Conservation (phyloP, 2,888 invertebrate species). For the Heliconius sara region DNA sequence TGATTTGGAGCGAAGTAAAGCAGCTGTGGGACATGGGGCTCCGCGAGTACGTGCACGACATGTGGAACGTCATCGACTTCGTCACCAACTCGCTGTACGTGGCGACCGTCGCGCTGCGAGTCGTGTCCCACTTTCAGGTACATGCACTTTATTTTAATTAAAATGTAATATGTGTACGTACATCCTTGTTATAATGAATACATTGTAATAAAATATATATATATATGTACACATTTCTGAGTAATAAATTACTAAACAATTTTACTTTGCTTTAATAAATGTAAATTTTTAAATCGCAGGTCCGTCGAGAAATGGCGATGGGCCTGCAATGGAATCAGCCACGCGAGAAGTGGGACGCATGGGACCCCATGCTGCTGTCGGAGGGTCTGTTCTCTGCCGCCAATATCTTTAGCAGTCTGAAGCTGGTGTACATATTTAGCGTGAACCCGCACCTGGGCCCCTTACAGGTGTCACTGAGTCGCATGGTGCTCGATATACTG, state of each 20-base stretch:
- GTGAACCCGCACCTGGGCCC: constrained; percentile 98
- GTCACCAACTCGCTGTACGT: constrained; percentile 99
- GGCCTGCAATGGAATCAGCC: constrained; percentile 87
- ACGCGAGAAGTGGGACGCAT: constrained; percentile 97
- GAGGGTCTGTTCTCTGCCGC: constrained; percentile 99
- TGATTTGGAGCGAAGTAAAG: constrained; percentile 99
- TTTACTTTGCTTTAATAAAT: neutral
- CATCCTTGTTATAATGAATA: too few relatives aligned
- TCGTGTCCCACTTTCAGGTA: constrained; percentile 98
- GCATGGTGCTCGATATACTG: constrained; percentile 97
- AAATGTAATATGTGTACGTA: too few relatives aligned
- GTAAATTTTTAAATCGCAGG: constrained; percentile 71
- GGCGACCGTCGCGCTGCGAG: constrained; percentile 96
- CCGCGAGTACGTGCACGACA: constrained; percentile 97
- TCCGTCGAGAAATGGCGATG: constrained; percentile 88
- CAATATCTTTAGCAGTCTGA: constrained; percentile 96
- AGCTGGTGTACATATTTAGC: constrained; percentile 98
- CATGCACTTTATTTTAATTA: too few relatives aligned
- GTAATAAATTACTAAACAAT: neutral
- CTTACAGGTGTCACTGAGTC: constrained; percentile 96
- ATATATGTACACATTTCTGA: neutral
- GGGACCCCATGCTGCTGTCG: constrained; percentile 98
- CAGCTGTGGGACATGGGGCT: constrained; percentile 99
- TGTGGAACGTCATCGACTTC: constrained; percentile 99
- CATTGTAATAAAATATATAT: neutral